Conservation (phyloP, 1,140 invertebrate species). For the Vanessa tameamea region DNA sequence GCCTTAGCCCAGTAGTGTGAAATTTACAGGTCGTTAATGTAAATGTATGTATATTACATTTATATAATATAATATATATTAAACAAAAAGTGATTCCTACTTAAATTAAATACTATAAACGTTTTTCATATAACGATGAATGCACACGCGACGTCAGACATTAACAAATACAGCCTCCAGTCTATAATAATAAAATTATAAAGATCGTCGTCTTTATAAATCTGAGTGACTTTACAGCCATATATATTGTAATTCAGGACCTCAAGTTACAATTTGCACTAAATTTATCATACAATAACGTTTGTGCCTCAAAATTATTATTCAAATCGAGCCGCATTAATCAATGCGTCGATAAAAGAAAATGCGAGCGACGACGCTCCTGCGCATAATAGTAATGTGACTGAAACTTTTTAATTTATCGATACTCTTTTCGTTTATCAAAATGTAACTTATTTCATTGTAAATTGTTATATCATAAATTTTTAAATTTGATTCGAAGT, state of each 20-base stretch:
- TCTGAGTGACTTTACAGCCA: neutral
- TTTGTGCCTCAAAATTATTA: conserved; percentile 79
- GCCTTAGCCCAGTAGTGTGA: too few species aligned
- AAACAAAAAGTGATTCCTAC: neutral
- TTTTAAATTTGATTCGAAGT: too few species aligned
- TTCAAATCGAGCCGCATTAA: conserved; percentile 79
- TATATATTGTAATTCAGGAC: conserved; percentile 37
- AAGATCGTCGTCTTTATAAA: conserved; percentile 18
- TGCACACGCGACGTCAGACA: conserved; percentile 35
- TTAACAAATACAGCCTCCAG: conserved; percentile 30
- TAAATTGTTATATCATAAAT: too few species aligned
- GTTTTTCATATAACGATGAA: conserved; percentile 35
- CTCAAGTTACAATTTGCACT: conserved; percentile 79
- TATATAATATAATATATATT: too few species aligned
- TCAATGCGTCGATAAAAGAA: conserved; percentile 79
- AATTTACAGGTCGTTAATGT: too few species aligned
- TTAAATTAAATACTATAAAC: conserved; percentile 27
- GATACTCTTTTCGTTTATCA: neutral
- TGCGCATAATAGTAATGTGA: conserved; percentile 52
- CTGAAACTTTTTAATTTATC: neutral
- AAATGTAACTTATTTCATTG: too few species aligned
- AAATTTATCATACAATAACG: conserved; percentile 81
- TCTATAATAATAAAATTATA: conserved; percentile 44
- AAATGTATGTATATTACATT: too few species aligned
- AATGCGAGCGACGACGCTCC: conserved; percentile 68